A percentile compares a stretch with the other conserved stretches of the same genome.
These are phyloP conservation scores for Apodemia hepburni DNA, from an alignment of 2,888 invertebrate species.

Conservation along the genomic window DNA sequence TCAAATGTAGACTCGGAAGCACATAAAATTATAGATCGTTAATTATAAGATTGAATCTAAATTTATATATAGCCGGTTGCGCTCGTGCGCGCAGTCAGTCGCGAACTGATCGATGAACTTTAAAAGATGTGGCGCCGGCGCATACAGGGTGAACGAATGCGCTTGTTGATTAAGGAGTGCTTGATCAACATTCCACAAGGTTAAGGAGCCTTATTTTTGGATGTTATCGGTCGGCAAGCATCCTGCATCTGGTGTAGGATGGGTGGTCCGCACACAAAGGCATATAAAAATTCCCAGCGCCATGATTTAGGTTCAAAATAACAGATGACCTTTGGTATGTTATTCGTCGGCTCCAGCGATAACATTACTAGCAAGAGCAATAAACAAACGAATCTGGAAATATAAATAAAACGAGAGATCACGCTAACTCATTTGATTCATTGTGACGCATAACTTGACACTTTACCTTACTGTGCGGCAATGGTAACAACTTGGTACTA, in stretches of 20 bases:
- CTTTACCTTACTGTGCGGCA: background rate
- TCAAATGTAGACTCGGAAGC: constrained; percentile 61
- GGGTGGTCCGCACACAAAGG: constrained; percentile 12
- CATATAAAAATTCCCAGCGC: background rate
- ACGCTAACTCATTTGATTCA: background rate
- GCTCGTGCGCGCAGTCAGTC: constrained; percentile 52
- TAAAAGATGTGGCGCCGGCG: constrained; percentile 46
- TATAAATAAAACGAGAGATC: background rate
- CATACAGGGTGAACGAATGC: constrained; percentile 44
- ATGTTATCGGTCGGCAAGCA: constrained; percentile 47
- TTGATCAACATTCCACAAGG: constrained; percentile 55
- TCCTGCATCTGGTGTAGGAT: constrained; percentile 24
- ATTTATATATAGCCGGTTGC: constrained; percentile 41
- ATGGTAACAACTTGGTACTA: no score
- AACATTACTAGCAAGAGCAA: background rate
- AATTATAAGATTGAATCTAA: constrained; percentile 37
- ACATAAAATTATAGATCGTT: constrained; percentile 47
- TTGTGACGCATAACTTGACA: background rate
- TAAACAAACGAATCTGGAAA: background rate
- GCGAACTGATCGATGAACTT: constrained; percentile 62
- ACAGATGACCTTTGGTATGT: constrained; percentile 6
- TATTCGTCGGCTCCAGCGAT: background rate
- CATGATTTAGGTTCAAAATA: constrained; percentile 3
- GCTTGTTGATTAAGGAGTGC: constrained; percentile 47
- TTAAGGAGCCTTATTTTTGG: constrained; percentile 56